Evolutionary conservation across 1,140 invertebrate genomes (phyloP).

Genomic region (Micrasema minimum): DNA sequence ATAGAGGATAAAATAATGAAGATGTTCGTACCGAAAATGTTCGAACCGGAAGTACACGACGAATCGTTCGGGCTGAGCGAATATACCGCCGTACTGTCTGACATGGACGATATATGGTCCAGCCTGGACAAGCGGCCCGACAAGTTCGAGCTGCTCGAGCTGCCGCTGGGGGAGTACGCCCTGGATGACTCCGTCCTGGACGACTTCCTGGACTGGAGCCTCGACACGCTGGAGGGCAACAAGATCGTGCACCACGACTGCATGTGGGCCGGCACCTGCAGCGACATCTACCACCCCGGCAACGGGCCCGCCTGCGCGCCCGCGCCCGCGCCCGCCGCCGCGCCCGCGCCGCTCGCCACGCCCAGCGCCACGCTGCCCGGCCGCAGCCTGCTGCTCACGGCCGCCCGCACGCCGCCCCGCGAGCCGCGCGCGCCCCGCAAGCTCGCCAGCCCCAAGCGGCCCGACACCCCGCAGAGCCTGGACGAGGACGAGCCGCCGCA

Average conservation of each 20-base stretch:
- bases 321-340: conserved; percentile 53
- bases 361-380: conserved; percentile 16
- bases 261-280: conserved; percentile 65
- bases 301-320: conserved; percentile 1
- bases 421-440: conserved; percentile 54
- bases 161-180: conserved; percentile 56
- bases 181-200: conserved; percentile 56
- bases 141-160: conserved; percentile 59
- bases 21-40: conserved; percentile 37
- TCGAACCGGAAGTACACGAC: conserved; percentile 31
- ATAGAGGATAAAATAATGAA: conserved; percentile 39
- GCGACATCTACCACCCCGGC: conserved; percentile 56
- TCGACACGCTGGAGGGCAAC: conserved; percentile 60
- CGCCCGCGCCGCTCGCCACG: neutral
- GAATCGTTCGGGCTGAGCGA: conserved; percentile 39
- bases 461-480: conserved; percentile 57
- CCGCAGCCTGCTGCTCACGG: conserved; percentile 45
- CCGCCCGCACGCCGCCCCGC: conserved; percentile 53
- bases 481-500: too few relatives aligned
- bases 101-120: conserved; percentile 50
- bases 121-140: conserved; percentile 33
- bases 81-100: conserved; percentile 37
- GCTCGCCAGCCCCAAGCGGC: conserved; percentile 58
- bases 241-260: conserved; percentile 65
- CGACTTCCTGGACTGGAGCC: conserved; percentile 57